Base-by-base conservation (phyloP, 2,797 vertebrate genomes). In the Centroberyx gerrardi region DNA sequence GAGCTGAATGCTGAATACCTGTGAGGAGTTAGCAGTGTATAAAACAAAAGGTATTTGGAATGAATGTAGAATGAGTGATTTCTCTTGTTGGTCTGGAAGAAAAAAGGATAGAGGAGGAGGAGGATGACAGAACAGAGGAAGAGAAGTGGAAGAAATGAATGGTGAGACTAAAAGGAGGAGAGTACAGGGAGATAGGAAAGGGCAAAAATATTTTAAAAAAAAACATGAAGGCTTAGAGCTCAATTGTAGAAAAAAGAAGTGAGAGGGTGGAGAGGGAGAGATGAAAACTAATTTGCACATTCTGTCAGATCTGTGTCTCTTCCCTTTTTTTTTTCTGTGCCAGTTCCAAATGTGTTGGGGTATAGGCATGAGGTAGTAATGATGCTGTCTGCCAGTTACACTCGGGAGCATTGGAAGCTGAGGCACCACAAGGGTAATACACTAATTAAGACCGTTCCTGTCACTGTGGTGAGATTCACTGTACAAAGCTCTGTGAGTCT, bases 401-500 rank as follows among this genome's bases (percentile, higher is more conserved):
- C 69, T 77, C 73, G 29, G 63, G 31, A 77, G 74, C 40, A 8
- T 55, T 63, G 51, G 52, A 79, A 29, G 60, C 72, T 62, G 78
- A 83, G 79, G 74, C 71, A 67, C 73, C 55, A 76, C 64, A 58
- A 74, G 74, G 81, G 71, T 88, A 68, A 28, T 67, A 81, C 64
- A 76, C 68, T 75, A 88, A 84, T 89, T 87, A 88, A 78, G 62
- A 89, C 68, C 4, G 68, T 54, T 56, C 46, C 62, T 71, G 73
- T 84, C 72, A 74, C 82, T 81, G 40, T 42, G 67, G 68, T 70
- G 62, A 81, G 58, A 77, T 29, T 68, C 71, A 44, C 54, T 29
- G 12, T 74, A 68, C 40, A 68, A 64, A 68, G 77, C 69, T 31
- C 12, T 60, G 73, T 62, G 36, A 31, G 65, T 51, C 59, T 56